Evolutionary conservation across 2,797 vertebrate species (phyloP).

Genomic region (Telmatherina bonti): DNA sequence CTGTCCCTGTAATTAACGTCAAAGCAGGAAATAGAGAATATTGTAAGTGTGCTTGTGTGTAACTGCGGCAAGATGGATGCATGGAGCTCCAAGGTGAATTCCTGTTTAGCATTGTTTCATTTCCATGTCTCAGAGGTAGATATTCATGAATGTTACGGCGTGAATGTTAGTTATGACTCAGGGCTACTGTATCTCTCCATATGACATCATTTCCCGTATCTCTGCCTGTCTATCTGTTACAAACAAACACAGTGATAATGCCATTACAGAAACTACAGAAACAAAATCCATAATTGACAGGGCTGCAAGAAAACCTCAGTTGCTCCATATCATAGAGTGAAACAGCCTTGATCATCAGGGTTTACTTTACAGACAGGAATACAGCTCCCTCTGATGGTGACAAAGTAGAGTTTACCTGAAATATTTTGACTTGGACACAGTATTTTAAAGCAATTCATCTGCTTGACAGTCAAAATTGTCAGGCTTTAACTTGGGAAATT

Average conservation of each 20-base stretch:
- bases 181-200: conserved; percentile 24
- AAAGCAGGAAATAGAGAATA: conserved; percentile 59
- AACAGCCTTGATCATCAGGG: not conserved
- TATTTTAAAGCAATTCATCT: not conserved
- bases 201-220: conserved; percentile 22
- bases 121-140: conserved; percentile 45
- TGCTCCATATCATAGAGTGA: conserved; percentile 9
- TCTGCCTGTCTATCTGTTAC: conserved; percentile 1
- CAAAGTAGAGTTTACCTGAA: not conserved
- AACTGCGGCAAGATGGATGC: conserved; percentile 35
- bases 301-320: conserved; percentile 18
- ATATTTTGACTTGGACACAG: not conserved
- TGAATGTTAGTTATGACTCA: conserved; percentile 52
- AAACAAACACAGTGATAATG: not conserved
- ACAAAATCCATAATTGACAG: conserved; percentile 21
- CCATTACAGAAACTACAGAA: conserved; percentile 7
- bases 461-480: not conserved
- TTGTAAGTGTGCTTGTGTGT: conserved; percentile 33
- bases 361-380: not conserved
- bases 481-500: not conserved
- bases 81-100: conserved; percentile 60
- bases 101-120: conserved; percentile 57
- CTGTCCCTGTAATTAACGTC: conserved; percentile 77
- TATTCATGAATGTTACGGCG: conserved; percentile 43
- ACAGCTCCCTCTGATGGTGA: conserved; percentile 64